Evolutionary conservation across 1,140 invertebrate genomes (phyloP).

Genomic region (Gonioctena quinquepunctata): DNA sequence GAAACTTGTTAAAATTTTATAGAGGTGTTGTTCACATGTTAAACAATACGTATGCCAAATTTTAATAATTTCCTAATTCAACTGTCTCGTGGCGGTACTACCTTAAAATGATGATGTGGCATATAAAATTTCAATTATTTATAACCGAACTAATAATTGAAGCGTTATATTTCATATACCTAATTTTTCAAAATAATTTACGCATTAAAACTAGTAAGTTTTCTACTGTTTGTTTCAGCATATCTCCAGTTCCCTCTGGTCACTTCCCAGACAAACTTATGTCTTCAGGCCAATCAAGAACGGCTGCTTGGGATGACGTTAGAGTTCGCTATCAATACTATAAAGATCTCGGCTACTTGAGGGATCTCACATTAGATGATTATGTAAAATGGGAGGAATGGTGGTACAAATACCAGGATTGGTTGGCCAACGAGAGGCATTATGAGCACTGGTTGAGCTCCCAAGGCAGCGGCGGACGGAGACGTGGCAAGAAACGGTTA

Average conservation of each 20-base stretch:
- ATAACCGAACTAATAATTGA: too few relatives aligned
- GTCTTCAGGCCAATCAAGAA: conserved; percentile 69
- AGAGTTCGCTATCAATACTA: conserved; percentile 83
- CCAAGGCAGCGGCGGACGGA: conserved; percentile 16
- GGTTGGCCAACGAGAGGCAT: conserved; percentile 81
- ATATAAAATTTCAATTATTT: too few relatives aligned
- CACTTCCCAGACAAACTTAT: conserved; percentile 77
- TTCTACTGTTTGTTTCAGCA: conserved; percentile 49
- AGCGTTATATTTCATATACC: too few relatives aligned
- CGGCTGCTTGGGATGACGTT: conserved; percentile 83
- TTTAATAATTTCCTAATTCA: too few relatives aligned
- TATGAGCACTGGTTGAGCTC: conserved; percentile 74
- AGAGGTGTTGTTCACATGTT: too few relatives aligned
- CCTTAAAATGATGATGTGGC: too few relatives aligned
- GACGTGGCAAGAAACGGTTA: conserved; percentile 56
- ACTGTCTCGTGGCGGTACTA: too few relatives aligned
- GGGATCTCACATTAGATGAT: conserved; percentile 77
- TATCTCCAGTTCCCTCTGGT: conserved; percentile 72
- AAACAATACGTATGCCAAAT: too few relatives aligned
- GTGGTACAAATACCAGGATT: conserved; percentile 92
- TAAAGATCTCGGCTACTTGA: conserved; percentile 81
- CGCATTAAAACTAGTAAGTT: too few relatives aligned
- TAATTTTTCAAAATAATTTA: too few relatives aligned
- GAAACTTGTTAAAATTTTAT: too few relatives aligned
- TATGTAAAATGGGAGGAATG: conserved; percentile 92